Evolutionary conservation across 1,140 invertebrate species (phyloP).

Genomic region (Neocloeon triangulifer): DNA sequence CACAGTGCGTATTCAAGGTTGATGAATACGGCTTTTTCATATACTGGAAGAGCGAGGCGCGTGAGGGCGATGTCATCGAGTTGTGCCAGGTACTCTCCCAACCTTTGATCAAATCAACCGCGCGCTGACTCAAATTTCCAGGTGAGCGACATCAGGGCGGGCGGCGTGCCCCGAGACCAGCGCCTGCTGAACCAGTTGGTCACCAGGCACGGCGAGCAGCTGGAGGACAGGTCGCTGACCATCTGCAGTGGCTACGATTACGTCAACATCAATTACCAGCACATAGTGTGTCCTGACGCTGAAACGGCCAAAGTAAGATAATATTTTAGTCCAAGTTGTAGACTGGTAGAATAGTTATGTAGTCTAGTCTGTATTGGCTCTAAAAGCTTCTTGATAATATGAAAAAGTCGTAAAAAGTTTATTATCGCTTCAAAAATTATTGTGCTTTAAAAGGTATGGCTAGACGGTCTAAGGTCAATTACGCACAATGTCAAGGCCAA

Average conservation of each 20-base stretch:
- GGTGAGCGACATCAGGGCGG: slow-evolving; percentile 86
- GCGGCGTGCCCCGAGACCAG: slow-evolving; percentile 72
- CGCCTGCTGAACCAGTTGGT: slow-evolving; percentile 58
- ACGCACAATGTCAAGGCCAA: slow-evolving; percentile 97
- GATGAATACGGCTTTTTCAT: slow-evolving; percentile 99
- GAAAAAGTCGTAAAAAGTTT: too few relatives aligned
- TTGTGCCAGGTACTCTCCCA: too few relatives aligned
- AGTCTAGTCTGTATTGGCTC: too few relatives aligned
- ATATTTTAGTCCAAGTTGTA: too few relatives aligned
- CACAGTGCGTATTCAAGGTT: slow-evolving; percentile 77
- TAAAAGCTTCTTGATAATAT: too few relatives aligned
- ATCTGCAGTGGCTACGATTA: slow-evolving; percentile 98
- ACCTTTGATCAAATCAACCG: too few relatives aligned
- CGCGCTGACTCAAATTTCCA: too few relatives aligned
- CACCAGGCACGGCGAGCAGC: slow-evolving; percentile 48
- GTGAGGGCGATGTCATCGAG: slow-evolving; percentile 93
- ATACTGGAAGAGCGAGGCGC: slow-evolving; percentile 92
- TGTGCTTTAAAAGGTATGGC: slow-evolving; percentile 75
- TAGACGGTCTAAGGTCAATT: slow-evolving; percentile 79
- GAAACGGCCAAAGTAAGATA: slow-evolving; percentile 68
- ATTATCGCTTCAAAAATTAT: too few relatives aligned
- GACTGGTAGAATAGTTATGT: too few relatives aligned
- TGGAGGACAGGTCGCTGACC: slow-evolving; percentile 91
- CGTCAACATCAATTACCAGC: slow-evolving; percentile 96
- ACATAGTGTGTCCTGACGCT: slow-evolving; percentile 81